Evolutionary conservation across 2,113 vertebrate genomes (phyloP).

Genomic region (Trematocara zebra): DNA sequence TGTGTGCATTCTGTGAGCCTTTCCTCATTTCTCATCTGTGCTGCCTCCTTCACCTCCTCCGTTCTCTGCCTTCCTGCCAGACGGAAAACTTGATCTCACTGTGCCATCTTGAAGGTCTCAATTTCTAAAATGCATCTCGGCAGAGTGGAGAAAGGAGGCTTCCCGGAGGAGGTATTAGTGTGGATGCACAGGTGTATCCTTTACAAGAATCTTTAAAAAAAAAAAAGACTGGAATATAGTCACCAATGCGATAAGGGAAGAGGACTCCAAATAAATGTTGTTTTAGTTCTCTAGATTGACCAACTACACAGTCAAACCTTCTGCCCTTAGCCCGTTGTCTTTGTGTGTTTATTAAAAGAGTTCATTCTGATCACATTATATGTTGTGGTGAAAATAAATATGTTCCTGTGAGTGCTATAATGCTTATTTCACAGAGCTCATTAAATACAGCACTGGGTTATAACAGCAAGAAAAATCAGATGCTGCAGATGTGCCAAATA

Average conservation of each 20-base stretch:
- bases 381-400: fast-evolving
- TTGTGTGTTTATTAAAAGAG: not conserved
- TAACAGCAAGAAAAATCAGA: not conserved
- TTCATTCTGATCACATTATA: not conserved
- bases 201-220: not conserved
- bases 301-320: not conserved
- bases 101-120: not conserved
- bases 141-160: not conserved
- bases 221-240: not conserved
- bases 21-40: not conserved
- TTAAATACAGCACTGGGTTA: not conserved
- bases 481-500: not conserved
- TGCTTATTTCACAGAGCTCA: not conserved
- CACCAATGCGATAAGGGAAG: not conserved
- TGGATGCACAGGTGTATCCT: not conserved
- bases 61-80: not conserved
- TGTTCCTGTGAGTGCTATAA: not conserved
- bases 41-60: not conserved
- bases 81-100: not conserved
- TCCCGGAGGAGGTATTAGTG: not conserved
- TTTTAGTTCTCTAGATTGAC: fast-evolving
- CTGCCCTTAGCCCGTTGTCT: not conserved
- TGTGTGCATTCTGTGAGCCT: not conserved
- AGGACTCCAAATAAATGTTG: not conserved
- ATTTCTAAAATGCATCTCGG: not conserved